Conservation (phyloP, 2,113 vertebrate genomes). For the Lamprotornis superbus region DNA sequence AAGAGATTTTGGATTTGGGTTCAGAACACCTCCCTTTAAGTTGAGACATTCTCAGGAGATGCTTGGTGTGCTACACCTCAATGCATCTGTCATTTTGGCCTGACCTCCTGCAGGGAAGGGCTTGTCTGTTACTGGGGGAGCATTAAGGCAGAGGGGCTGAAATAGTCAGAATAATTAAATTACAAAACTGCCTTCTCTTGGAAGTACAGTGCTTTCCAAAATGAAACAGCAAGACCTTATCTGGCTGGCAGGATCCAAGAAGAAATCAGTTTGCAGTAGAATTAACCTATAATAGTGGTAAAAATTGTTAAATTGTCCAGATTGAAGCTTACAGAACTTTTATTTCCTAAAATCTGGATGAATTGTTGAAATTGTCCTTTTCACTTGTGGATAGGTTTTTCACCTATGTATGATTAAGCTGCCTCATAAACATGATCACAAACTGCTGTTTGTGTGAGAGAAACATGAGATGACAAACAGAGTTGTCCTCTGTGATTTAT, state of each 20-base stretch:
- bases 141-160: neutral
- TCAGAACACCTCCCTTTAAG: neutral
- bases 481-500: neutral
- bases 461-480: neutral
- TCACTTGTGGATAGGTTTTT: neutral
- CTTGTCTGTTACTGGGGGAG: neutral
- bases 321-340: neutral
- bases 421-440: neutral
- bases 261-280: neutral
- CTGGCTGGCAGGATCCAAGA: neutral
- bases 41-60: neutral
- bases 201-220: neutral
- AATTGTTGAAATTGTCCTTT: neutral
- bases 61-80: neutral
- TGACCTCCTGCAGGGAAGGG: neutral
- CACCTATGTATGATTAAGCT: neutral
- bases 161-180: neutral
- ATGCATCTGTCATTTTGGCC: neutral
- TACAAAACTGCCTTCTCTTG: neutral
- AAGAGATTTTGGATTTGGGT: neutral
- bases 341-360: neutral
- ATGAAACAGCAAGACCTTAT: neutral
- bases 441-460: neutral
- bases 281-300: neutral
- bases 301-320: neutral